phyloP scores from a whole-genome alignment of 1,140 invertebrate species.

The Drosophila nannoptera region DNA sequence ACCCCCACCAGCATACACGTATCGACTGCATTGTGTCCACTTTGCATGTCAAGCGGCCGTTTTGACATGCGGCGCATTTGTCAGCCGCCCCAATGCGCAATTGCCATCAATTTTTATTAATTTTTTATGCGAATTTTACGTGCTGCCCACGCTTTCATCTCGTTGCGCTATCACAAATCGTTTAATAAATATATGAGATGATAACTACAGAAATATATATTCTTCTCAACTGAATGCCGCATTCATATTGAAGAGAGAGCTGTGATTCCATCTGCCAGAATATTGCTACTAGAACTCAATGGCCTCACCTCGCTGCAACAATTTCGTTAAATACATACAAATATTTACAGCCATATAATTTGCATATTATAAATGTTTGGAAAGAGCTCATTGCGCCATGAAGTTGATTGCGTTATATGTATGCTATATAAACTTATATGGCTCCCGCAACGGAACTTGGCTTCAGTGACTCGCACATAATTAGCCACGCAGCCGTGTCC shows the following conservation, averaged over 20 bases:
- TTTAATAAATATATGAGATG: constrained; percentile 5
- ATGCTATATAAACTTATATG: background rate
- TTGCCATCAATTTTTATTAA: constrained; percentile 43
- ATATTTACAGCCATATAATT: constrained; percentile 19
- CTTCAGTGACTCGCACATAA: constrained; percentile 51
- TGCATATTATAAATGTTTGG: constrained; percentile 38
- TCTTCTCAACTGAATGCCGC: background rate
- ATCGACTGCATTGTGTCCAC: constrained; percentile 21
- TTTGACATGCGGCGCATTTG: constrained; percentile 27
- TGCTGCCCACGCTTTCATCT: constrained; percentile 35
- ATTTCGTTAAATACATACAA: constrained; percentile 9
- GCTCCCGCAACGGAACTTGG: constrained; percentile 42
- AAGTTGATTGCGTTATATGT: constrained; percentile 44
- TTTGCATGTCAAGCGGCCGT: constrained; percentile 44
- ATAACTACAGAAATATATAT: constrained; percentile 8
- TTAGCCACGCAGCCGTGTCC: constrained; percentile 42
- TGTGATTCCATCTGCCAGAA: no score
- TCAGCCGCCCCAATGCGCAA: constrained; percentile 30
- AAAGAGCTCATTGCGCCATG: constrained; percentile 47
- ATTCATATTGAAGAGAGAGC: no score
- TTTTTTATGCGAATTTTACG: constrained; percentile 42
- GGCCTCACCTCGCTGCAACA: constrained; percentile 34
- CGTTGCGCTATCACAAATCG: constrained; percentile 6
- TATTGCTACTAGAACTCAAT: background rate
- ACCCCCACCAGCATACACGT: background rate